Percentiles rank a stretch among this genome's conserved stretches.
phyloP scores from a whole-genome alignment of 2,888 invertebrate genomes.

The Seira musarum region DNA sequence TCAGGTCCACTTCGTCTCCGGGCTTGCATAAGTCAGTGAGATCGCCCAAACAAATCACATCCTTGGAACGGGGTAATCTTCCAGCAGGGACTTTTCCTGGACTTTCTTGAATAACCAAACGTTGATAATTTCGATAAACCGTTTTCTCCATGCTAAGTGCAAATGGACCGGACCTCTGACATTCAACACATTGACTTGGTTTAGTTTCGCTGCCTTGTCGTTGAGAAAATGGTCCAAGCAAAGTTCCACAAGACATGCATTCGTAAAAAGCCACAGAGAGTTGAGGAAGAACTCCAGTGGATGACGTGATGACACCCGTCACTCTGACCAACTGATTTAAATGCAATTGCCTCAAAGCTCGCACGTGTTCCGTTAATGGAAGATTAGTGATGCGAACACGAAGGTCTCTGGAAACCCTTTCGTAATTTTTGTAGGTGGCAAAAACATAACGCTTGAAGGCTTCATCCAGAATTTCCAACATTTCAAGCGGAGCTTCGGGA shows the following conservation, averaged over 20 bases:
- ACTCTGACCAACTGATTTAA: slow-evolving; percentile 93
- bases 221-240: slow-evolving; percentile 97
- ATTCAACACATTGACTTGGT: slow-evolving; percentile 97
- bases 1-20: slow-evolving; percentile 96
- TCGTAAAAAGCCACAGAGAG: slow-evolving; percentile 97
- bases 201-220: slow-evolving; percentile 93
- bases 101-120: slow-evolving; percentile 97
- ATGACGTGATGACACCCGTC: slow-evolving; percentile 94
- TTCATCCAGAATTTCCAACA: slow-evolving; percentile 96
- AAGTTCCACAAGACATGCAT: slow-evolving; percentile 95
- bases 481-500: slow-evolving; percentile 97
- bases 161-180: slow-evolving; percentile 79
- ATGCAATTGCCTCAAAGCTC: slow-evolving; percentile 83
- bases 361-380: slow-evolving; percentile 95
- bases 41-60: slow-evolving; percentile 94
- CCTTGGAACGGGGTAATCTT: slow-evolving; percentile 96
- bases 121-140: slow-evolving; percentile 97
- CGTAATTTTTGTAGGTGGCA: slow-evolving; percentile 94
- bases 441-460: slow-evolving; percentile 82
- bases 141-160: slow-evolving; percentile 97
- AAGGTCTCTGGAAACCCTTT: slow-evolving; percentile 93
- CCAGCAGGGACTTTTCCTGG: slow-evolving; percentile 98
- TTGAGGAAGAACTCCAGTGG: slow-evolving; percentile 96
- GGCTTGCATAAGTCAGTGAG: slow-evolving; percentile 98
- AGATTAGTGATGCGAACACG: slow-evolving; percentile 96